Base-by-base conservation (phyloP, 1,140 invertebrate species). In the Telenomus remus region DNA sequence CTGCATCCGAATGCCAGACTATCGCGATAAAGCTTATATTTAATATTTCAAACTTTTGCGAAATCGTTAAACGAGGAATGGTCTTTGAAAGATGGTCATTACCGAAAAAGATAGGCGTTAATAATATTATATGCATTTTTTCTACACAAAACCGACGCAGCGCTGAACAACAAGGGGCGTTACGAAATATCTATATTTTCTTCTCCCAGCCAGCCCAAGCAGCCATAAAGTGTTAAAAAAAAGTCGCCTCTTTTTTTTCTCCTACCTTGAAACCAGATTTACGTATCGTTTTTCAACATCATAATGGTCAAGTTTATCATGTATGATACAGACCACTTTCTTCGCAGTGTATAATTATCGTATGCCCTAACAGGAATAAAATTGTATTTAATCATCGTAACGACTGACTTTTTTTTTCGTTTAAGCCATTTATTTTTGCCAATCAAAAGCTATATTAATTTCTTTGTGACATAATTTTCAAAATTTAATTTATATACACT, bases 261-360 rank as follows among this genome's bases (percentile, higher is more conserved):
- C 54, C 61, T 55, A 44, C n/a, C 44, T 35, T 43, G 27, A 70
- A 70, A 61, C 56, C 46, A 71, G 68, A 63, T 71, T 63, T 56
- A 63, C 51, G 51, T 71, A 71, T 71, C 43, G 50, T 56, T 55
- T 71, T 71, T 60, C 65, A 54, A 60, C 55, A 15, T 59, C 53
- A 54, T 60, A 69, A 34, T 60, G 49, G 14, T 53, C 49, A 42
- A 59, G 47, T 59, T 42, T 60, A 69, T 69, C 49, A 54, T 51
- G 35, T 44, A 54, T 60, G 48, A 68, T 51, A 68, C 33, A 47
- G 46, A 59, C 42, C 55, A 42, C 55, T 69, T 59, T 69, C 35
- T 33, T 47, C 34, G 6, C 7, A 69, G 55, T 69, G 42, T 69
- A 34, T 69, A 59, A 69, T 69, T 60, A 60, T 60, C 43, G 49